Evolutionary conservation across 2,113 vertebrate genomes (phyloP).

Genomic region (Otis tarda): DNA sequence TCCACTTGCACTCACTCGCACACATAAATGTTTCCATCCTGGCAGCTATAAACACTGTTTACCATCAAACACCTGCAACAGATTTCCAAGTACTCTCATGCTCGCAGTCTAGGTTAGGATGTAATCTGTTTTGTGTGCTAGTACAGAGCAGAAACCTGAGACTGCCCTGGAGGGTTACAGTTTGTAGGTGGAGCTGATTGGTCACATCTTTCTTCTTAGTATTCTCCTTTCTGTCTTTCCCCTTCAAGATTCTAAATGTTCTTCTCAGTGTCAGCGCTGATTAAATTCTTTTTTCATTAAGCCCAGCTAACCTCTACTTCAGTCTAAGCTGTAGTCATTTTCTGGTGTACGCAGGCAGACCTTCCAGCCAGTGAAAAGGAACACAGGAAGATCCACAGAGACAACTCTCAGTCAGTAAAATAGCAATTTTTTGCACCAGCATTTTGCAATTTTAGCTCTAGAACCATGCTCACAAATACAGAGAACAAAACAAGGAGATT

Average conservation of each 20-base stretch:
- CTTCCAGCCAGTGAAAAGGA: background rate
- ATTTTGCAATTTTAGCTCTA: background rate
- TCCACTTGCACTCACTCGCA: constrained; percentile 58
- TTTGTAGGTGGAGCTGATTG: constrained; percentile 20
- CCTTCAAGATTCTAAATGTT: background rate
- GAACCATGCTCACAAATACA: background rate
- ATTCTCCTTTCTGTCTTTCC: background rate
- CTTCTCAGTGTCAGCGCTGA: background rate
- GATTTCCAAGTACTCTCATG: constrained; percentile 48
- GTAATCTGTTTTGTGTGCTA: constrained; percentile 12
- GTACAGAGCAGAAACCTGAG: constrained; percentile 12
- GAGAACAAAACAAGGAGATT: background rate
- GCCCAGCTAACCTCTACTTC: background rate
- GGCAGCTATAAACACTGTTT: constrained; percentile 62
- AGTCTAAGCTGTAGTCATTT: background rate
- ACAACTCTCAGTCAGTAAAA: background rate
- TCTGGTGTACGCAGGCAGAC: background rate
- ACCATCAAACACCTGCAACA: constrained; percentile 61
- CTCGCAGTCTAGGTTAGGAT: background rate
- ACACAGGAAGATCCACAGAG: background rate
- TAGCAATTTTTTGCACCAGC: background rate
- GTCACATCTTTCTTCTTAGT: constrained; percentile 4
- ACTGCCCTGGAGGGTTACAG: constrained; percentile 8
- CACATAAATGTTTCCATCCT: constrained; percentile 53
- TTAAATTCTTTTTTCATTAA: background rate